A percentile compares a stretch with the other conserved stretches of the same genome.
phyloP scores from a whole-genome alignment of 1,140 invertebrate species.

The Mylabris phalerata region DNA sequence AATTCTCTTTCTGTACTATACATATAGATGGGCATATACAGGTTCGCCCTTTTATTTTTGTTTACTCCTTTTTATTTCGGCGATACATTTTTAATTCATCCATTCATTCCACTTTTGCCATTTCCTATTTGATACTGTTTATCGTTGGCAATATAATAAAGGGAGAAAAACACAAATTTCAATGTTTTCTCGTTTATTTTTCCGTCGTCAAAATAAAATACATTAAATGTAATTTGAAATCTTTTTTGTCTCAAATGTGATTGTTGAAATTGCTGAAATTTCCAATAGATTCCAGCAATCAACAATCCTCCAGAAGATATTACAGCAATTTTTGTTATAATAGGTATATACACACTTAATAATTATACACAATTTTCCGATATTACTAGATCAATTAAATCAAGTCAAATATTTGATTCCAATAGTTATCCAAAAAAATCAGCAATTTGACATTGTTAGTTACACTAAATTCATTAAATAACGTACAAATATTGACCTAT shows the following conservation, averaged over 20 bases:
- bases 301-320: constrained; percentile 4
- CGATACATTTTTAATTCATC: constrained; percentile 5
- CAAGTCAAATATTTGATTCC: background rate
- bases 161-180: background rate
- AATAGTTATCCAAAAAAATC: background rate
- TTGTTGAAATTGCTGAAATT: background rate
- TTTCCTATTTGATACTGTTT: too few species aligned
- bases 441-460: background rate
- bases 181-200: constrained; percentile 7
- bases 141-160: too few species aligned
- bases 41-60: too few species aligned
- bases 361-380: background rate
- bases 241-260: constrained; percentile 1
- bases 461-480: constrained; percentile 4
- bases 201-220: constrained; percentile 13
- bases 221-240: constrained; percentile 17
- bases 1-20: constrained; percentile 15
- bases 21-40: too few species aligned
- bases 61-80: constrained; percentile 2
- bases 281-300: background rate
- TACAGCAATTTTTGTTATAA: constrained; percentile 10
- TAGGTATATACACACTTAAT: constrained; percentile 10
- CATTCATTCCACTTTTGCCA: background rate
- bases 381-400: background rate
- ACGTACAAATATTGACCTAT: constrained; percentile 23